phyloP scores from a whole-genome alignment of 2,797 vertebrate species.

The Peromyscus aztecus region DNA sequence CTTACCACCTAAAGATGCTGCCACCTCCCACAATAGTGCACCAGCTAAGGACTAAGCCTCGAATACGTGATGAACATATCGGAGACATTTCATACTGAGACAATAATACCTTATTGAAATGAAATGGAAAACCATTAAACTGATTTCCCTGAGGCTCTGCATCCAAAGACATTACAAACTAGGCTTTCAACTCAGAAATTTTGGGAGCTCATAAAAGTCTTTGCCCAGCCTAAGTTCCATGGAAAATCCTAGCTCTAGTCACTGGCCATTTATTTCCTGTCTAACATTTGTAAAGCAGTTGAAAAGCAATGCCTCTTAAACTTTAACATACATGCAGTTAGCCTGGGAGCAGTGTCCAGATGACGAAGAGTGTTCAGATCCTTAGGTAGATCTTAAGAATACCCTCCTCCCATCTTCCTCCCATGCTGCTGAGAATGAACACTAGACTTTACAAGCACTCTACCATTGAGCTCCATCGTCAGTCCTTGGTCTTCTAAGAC shows the following conservation, averaged over 20 bases:
- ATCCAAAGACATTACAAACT: background rate
- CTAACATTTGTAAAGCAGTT: background rate
- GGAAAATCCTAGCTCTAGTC: background rate
- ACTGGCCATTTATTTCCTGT: background rate
- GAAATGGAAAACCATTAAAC: background rate
- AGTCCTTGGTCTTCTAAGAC: background rate
- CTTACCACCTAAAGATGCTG: background rate
- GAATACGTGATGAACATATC: background rate
- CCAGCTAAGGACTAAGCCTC: background rate
- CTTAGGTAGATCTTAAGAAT: background rate
- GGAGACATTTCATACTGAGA: background rate
- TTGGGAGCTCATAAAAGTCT: background rate
- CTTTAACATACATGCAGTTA: background rate
- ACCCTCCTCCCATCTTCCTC: background rate
- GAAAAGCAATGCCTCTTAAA: background rate
- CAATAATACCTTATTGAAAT: background rate
- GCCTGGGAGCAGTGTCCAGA: background rate
- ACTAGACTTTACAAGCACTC: background rate
- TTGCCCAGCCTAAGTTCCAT: background rate
- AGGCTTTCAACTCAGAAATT: background rate
- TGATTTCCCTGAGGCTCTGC: background rate
- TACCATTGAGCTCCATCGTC: background rate
- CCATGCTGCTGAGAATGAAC: background rate
- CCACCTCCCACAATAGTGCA: background rate
- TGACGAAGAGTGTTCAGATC: conserved; percentile 12